Conservation (phyloP, 2,113 vertebrate species). For the Pipra filicauda region DNA sequence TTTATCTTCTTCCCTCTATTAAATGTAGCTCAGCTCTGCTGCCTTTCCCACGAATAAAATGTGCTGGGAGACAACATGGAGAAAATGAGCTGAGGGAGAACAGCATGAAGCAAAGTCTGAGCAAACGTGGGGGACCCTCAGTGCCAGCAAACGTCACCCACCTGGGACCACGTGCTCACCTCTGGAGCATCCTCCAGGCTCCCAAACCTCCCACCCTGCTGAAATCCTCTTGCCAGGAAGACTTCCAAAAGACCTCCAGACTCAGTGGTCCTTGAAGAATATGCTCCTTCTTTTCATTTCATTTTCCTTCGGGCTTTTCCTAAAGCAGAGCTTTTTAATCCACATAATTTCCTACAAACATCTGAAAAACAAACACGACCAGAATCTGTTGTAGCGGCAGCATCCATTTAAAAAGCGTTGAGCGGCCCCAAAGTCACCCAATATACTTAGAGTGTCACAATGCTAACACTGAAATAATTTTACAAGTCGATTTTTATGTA, state of each 20-base stretch:
- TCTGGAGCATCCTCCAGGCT: constrained; percentile 18
- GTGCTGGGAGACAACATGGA: neutral
- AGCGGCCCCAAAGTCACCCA: neutral
- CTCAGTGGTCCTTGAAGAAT: neutral
- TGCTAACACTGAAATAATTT: neutral
- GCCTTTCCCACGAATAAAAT: neutral
- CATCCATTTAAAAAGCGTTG: neutral
- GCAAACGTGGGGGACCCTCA: constrained; percentile 4
- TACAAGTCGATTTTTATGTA: neutral
- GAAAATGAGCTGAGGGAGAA: constrained; percentile 17
- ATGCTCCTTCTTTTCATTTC: neutral
- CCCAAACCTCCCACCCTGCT: neutral
- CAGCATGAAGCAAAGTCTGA: neutral
- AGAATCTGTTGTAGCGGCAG: neutral
- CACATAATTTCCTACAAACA: neutral
- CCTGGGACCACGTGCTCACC: constrained; percentile 39
- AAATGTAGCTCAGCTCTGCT: neutral
- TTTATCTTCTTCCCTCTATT: constrained; percentile 9
- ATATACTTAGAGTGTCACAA: neutral
- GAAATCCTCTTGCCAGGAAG: neutral
- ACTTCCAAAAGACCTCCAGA: neutral
- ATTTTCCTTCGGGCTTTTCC: neutral
- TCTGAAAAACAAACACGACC: neutral
- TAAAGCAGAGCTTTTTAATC: neutral
- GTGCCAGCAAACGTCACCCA: neutral